Evolutionary conservation across 2,888 invertebrate species (phyloP).

Genomic region (Tromatobia lineatoria): DNA sequence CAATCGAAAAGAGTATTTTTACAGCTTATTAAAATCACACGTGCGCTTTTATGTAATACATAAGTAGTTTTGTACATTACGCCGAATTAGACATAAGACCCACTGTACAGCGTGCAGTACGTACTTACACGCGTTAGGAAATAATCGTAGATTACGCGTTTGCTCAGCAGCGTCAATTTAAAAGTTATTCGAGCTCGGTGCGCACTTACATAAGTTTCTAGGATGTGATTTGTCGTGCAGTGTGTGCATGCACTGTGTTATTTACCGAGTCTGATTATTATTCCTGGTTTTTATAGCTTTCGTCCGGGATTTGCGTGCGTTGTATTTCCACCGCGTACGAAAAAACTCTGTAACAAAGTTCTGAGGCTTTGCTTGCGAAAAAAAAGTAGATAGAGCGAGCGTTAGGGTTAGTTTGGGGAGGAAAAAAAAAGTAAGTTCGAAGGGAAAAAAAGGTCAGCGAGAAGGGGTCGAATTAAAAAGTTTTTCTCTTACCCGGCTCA

Average conservation of each 20-base stretch:
- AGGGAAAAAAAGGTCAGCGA: conserved; percentile 36
- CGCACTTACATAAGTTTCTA: conserved; percentile 31
- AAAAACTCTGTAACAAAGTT: conserved; percentile 40
- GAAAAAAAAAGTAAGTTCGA: neutral
- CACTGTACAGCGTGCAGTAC: neutral
- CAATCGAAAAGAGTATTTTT: too few relatives aligned
- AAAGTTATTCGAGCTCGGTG: conserved; percentile 55
- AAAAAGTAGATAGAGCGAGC: conserved; percentile 47
- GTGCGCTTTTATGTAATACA: too few relatives aligned
- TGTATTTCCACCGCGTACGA: conserved; percentile 48
- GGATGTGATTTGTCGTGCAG: neutral
- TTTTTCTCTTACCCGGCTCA: conserved; percentile 72
- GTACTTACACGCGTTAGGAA: neutral
- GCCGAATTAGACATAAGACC: neutral
- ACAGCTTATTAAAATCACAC: too few relatives aligned
- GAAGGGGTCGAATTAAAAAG: conserved; percentile 69
- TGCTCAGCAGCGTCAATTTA: conserved; percentile 17
- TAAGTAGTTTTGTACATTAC: too few relatives aligned
- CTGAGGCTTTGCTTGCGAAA: neutral
- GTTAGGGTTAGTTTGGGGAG: conserved; percentile 52
- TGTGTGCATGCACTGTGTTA: conserved; percentile 16
- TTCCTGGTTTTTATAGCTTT: conserved; percentile 3
- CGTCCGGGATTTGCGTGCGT: conserved; percentile 8
- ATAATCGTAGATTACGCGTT: conserved; percentile 53
- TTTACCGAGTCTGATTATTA: conserved; percentile 46